Conservation (phyloP, 2,113 vertebrate genomes). For the Trinectes maculatus region DNA sequence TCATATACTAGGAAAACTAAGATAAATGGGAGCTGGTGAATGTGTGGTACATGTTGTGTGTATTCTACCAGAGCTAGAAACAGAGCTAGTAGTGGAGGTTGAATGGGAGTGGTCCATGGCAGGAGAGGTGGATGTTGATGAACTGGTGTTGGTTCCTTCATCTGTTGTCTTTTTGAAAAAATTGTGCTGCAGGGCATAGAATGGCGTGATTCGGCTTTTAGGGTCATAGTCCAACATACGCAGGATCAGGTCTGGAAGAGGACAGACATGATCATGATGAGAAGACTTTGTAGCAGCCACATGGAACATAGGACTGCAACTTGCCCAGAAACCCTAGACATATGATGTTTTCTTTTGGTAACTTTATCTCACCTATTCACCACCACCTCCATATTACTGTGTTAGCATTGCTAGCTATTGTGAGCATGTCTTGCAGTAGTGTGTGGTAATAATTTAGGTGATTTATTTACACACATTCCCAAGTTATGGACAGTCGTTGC, state of each 20-base stretch:
- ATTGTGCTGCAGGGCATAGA: conserved; percentile 96
- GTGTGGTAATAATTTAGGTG: no score
- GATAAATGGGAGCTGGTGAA: not conserved
- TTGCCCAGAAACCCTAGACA: no score
- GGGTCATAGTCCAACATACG: conserved; percentile 97
- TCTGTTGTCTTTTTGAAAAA: conserved; percentile 98
- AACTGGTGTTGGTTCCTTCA: conserved; percentile 95
- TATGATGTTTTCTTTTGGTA: no score
- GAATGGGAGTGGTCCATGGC: conserved; percentile 96
- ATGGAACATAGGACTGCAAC: no score
- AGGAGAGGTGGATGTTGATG: conserved; percentile 90
- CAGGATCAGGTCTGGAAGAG: conserved; percentile 87
- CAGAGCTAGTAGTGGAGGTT: conserved; percentile 94
- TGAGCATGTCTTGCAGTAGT: no score
- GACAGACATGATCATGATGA: not conserved
- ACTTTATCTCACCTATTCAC: not conserved
- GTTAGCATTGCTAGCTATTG: no score
- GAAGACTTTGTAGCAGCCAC: not conserved
- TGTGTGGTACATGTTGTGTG: not conserved
- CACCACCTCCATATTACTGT: not conserved
- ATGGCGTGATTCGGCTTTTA: conserved; percentile 93
- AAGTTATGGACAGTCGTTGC: no score
- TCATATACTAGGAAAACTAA: not conserved
- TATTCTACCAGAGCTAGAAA: conserved; percentile 90
- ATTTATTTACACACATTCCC: no score